These are phyloP conservation scores for Minunthozetes semirufus DNA, from an alignment of 2,888 invertebrate species.

Conservation along the genomic window DNA sequence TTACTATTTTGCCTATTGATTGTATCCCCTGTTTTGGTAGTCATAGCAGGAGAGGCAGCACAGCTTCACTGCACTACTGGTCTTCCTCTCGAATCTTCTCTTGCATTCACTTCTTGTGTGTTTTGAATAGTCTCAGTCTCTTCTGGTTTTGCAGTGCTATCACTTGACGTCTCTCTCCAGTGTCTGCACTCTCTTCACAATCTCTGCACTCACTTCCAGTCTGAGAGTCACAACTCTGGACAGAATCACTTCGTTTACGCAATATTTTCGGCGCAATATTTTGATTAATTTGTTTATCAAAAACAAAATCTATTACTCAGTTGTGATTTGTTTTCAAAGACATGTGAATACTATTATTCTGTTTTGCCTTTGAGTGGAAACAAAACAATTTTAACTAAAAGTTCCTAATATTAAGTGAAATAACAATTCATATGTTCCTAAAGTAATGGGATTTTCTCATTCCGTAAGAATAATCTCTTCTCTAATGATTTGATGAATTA, in stretches of 20 bases:
- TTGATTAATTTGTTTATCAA: constrained; percentile 4
- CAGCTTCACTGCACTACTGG: constrained; percentile 1
- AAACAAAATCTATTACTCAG: neutral
- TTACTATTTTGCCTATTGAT: constrained; percentile 11
- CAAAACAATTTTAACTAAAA: too few species aligned
- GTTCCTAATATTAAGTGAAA: neutral
- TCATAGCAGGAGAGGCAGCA: constrained; percentile 4
- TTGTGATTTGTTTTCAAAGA: neutral
- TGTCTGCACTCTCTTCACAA: neutral
- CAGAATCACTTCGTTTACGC: constrained; percentile 4
- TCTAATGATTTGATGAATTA: too few species aligned
- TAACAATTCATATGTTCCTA: neutral
- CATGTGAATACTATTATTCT: too few species aligned
- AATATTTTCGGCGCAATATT: constrained; percentile 21
- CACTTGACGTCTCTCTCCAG: neutral
- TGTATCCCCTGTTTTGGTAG: neutral
- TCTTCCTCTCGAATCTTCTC: neutral
- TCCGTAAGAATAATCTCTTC: too few species aligned
- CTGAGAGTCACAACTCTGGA: neutral
- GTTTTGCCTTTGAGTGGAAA: too few species aligned
- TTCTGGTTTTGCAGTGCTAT: constrained; percentile 11
- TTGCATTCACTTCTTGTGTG: neutral
- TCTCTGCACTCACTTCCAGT: neutral
- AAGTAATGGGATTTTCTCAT: neutral
- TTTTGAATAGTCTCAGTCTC: constrained; percentile 25